These are phyloP conservation scores for Artemia sinica DNA, from an alignment of 2,888 invertebrate species.

Conservation along the genomic window DNA sequence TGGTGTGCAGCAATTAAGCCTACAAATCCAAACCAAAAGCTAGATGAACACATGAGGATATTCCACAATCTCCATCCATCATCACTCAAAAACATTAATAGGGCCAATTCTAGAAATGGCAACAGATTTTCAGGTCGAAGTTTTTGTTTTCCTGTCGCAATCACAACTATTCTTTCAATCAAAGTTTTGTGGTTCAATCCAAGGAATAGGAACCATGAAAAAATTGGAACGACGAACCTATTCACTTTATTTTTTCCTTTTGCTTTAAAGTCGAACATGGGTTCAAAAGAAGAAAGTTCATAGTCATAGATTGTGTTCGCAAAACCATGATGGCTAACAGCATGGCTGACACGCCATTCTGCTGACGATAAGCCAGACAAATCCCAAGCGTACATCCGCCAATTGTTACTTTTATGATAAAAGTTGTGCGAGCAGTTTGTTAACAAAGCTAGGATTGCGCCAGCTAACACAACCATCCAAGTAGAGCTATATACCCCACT, in stretches of 20 bases:
- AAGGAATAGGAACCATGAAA: slow-evolving; percentile 35
- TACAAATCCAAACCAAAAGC: slow-evolving; percentile 37
- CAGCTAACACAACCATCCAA: slow-evolving; percentile 37
- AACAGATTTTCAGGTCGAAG: slow-evolving; percentile 25
- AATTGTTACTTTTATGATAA: slow-evolving; percentile 54
- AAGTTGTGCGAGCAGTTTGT: slow-evolving; percentile 53
- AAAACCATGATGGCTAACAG: slow-evolving; percentile 56
- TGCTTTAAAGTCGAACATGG: slow-evolving; percentile 48
- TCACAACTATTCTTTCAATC: slow-evolving; percentile 19
- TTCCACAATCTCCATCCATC: slow-evolving; percentile 25
- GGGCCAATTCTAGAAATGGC: slow-evolving; percentile 24
- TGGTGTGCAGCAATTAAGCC: slow-evolving; percentile 60
- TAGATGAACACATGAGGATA: slow-evolving; percentile 23
- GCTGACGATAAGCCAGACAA: slow-evolving; percentile 45
- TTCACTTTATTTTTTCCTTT: slow-evolving; percentile 35
- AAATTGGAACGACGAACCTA: slow-evolving; percentile 38
- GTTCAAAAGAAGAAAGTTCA: slow-evolving; percentile 43
- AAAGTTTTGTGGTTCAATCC: slow-evolving; percentile 25
- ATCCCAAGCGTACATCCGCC: slow-evolving; percentile 60
- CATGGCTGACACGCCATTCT: slow-evolving; percentile 57
- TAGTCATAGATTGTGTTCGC: slow-evolving; percentile 57
- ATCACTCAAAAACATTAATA: slow-evolving; percentile 21
- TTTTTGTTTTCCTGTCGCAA: slow-evolving; percentile 20
- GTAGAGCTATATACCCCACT: slow-evolving; percentile 29
- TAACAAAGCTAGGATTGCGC: slow-evolving; percentile 41